These are phyloP conservation scores for Eriocheir sinensis DNA, from an alignment of 1,140 invertebrate species.

Conservation along the genomic window DNA sequence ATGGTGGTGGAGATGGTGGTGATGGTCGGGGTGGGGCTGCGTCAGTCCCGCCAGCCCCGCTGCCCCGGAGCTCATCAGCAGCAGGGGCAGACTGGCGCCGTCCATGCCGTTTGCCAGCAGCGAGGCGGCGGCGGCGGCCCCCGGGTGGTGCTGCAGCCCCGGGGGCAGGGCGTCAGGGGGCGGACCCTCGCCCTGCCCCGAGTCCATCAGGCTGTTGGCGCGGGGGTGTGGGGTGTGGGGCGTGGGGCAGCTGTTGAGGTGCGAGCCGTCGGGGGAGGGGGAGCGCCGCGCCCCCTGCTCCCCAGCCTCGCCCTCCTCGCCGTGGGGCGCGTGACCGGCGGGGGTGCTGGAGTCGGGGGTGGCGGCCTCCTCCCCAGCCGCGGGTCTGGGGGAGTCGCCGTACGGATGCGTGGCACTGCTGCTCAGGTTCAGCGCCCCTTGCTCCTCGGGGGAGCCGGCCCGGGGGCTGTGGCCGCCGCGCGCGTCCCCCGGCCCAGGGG, in stretches of 20 bases:
- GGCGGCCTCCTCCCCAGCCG: not conserved
- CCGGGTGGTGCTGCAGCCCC: not conserved
- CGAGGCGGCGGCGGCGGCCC: conserved; percentile 19
- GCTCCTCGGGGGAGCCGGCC: conserved; percentile 37
- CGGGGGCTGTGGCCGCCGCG: conserved; percentile 10
- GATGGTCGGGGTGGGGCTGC: conserved; percentile 36
- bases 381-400: conserved; percentile 65
- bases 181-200: not conserved
- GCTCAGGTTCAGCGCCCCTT: conserved; percentile 68
- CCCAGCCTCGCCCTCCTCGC: not conserved
- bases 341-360: not conserved
- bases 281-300: not conserved
- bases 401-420: conserved; percentile 46
- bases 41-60: conserved; percentile 39
- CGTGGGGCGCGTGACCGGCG: not conserved
- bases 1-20: conserved; percentile 17
- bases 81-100: conserved; percentile 51
- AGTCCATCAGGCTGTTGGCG: not conserved
- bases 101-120: conserved; percentile 45
- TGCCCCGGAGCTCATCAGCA: conserved; percentile 62
- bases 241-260: not conserved
- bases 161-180: not conserved
- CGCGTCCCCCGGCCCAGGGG: not conserved
- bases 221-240: not conserved
- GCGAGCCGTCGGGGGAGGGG: not conserved